Conservation (phyloP, 2,113 vertebrate species). For the Saguinus midas region DNA sequence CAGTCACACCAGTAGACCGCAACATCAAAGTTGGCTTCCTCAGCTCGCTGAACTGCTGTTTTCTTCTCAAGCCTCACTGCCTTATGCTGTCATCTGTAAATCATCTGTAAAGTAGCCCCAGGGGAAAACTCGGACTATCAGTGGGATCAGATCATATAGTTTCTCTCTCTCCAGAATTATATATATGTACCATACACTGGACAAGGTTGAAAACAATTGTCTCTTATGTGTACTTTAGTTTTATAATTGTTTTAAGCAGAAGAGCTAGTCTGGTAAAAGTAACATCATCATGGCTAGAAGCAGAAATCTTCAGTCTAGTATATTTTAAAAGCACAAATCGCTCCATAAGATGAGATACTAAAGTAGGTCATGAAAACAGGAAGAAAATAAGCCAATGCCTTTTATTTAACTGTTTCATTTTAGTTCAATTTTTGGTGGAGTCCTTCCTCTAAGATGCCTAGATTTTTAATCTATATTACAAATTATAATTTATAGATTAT, state of each 20-base stretch:
- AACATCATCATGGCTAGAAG: neutral
- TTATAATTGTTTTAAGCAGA: neutral
- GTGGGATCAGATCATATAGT: neutral
- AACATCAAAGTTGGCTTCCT: neutral
- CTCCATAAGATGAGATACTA: neutral
- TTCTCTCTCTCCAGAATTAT: neutral
- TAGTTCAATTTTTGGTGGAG: neutral
- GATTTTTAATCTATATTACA: neutral
- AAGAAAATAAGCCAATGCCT: neutral
- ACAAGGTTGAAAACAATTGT: neutral
- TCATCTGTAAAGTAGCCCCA: neutral
- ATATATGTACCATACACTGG: neutral
- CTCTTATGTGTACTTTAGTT: neutral
- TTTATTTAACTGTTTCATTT: neutral
- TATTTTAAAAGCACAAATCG: neutral
- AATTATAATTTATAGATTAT: neutral
- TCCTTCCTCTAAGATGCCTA: neutral
- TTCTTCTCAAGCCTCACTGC: neutral
- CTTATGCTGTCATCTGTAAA: neutral
- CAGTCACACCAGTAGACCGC: neutral
- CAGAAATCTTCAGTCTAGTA: neutral
- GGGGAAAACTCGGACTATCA: neutral
- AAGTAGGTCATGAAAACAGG: neutral
- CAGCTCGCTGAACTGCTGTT: neutral
- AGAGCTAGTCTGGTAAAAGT: neutral